Evolutionary conservation across 2,888 invertebrate genomes (phyloP).

Genomic region (Agapostemon virescens): DNA sequence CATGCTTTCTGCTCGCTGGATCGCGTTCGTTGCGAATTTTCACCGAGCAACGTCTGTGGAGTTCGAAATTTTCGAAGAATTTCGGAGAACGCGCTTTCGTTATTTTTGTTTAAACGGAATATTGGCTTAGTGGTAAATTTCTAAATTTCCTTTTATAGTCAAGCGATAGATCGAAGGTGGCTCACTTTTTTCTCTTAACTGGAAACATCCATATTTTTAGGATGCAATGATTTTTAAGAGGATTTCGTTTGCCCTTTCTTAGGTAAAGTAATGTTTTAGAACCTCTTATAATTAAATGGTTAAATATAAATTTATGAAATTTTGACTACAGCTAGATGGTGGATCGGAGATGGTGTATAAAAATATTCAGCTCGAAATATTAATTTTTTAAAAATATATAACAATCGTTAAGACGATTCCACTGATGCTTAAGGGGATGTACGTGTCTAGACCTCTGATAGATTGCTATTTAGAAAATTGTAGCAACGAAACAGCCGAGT

Average conservation of each 20-base stretch:
- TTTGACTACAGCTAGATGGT: neutral
- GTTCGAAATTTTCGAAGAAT: conserved; percentile 23
- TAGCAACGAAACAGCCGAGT: too few species aligned
- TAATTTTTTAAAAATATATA: neutral
- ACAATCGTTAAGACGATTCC: too few species aligned
- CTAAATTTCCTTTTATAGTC: neutral
- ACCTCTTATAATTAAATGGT: neutral
- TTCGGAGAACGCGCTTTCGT: neutral
- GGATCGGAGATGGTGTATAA: neutral
- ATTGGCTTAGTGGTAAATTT: neutral
- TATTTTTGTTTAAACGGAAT: neutral
- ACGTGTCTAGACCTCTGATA: too few species aligned
- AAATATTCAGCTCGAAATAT: neutral
- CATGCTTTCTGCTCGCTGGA: neutral
- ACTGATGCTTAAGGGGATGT: neutral
- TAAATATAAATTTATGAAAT: neutral
- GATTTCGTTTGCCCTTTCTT: neutral
- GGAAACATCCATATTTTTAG: neutral
- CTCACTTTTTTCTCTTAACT: too few species aligned
- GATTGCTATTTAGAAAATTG: too few species aligned
- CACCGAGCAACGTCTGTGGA: neutral
- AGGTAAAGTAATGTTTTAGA: neutral
- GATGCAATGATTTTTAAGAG: neutral
- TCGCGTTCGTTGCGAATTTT: conserved; percentile 15
- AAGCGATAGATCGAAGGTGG: neutral